phyloP scores from a whole-genome alignment of 1,140 invertebrate species.

The Matsumurasca onukii region DNA sequence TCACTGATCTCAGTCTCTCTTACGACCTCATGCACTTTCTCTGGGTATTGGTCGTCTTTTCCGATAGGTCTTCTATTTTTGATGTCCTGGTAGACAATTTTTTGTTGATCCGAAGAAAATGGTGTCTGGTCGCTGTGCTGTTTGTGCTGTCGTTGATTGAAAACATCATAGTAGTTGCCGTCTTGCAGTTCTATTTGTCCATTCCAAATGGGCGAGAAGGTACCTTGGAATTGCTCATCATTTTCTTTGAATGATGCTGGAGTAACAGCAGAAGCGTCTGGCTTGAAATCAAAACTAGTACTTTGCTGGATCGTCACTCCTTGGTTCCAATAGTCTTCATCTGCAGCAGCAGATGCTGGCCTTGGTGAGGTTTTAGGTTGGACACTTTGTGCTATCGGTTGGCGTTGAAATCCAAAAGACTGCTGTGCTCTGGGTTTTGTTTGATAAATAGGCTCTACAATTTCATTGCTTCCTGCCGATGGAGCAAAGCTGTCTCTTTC shows the following conservation, averaged over 20 bases:
- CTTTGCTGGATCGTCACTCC: constrained; percentile 42
- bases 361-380: constrained; percentile 10
- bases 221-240: neutral
- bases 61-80: constrained; percentile 27
- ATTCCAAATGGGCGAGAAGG: constrained; percentile 23
- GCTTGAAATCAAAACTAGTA: constrained; percentile 39
- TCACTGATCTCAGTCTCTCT: neutral
- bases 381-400: neutral
- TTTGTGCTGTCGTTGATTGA: constrained; percentile 10
- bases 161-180: constrained; percentile 35
- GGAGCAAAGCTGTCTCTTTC: constrained; percentile 33
- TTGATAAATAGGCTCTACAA: constrained; percentile 28
- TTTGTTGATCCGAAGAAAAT: constrained; percentile 37
- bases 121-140: constrained; percentile 34
- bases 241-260: constrained; percentile 19
- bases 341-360: neutral
- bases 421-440: neutral
- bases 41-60: constrained; percentile 34
- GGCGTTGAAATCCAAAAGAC: constrained; percentile 2
- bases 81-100: constrained; percentile 25
- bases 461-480: constrained; percentile 36
- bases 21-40: constrained; percentile 11
- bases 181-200: constrained; percentile 26
- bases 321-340: constrained; percentile 41
- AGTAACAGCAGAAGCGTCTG: constrained; percentile 34